A percentile compares a stretch with the other conserved stretches of the same genome.
phyloP scores from a whole-genome alignment of 1,140 invertebrate species.

The Augochlora pura region DNA sequence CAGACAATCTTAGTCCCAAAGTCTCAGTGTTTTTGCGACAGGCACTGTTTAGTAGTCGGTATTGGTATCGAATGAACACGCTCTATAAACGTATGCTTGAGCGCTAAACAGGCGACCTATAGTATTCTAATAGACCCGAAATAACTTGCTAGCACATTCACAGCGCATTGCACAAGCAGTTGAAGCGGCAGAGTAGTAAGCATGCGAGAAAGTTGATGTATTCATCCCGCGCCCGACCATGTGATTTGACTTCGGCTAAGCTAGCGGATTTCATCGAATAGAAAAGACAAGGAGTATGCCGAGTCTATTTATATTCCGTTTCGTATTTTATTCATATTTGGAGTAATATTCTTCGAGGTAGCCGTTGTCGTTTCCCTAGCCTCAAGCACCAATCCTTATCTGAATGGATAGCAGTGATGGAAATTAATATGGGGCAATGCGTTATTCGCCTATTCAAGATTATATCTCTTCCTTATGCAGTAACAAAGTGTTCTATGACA shows the following conservation, averaged over 20 bases:
- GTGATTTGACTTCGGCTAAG: neutral
- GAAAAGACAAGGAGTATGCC: constrained; percentile 37
- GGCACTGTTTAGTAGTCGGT: too few species aligned
- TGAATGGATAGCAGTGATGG: constrained; percentile 38
- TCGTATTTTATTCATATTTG: constrained; percentile 1
- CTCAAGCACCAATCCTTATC: constrained; percentile 65
- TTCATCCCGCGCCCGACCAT: neutral
- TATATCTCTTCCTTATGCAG: too few species aligned
- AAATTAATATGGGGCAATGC: neutral
- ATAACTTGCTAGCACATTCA: constrained; percentile 35
- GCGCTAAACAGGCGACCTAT: too few species aligned
- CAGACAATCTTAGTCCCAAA: neutral
- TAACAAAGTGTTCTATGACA: too few species aligned
- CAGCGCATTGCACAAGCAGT: constrained; percentile 54
- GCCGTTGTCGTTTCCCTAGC: neutral
- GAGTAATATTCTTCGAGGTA: neutral
- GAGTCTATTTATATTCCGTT: constrained; percentile 64
- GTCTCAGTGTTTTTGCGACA: neutral
- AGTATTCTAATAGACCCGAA: too few species aligned
- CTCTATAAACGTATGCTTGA: neutral
- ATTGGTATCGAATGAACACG: too few species aligned
- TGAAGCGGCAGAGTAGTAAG: constrained; percentile 35
- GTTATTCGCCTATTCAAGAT: neutral
- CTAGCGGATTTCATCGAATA: constrained; percentile 20
- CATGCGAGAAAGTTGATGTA: constrained; percentile 53